Percentiles rank a stretch among this genome's conserved stretches.
Conservation (phyloP, 1,140 invertebrate genomes). For the Ceratina calcarata region DNA sequence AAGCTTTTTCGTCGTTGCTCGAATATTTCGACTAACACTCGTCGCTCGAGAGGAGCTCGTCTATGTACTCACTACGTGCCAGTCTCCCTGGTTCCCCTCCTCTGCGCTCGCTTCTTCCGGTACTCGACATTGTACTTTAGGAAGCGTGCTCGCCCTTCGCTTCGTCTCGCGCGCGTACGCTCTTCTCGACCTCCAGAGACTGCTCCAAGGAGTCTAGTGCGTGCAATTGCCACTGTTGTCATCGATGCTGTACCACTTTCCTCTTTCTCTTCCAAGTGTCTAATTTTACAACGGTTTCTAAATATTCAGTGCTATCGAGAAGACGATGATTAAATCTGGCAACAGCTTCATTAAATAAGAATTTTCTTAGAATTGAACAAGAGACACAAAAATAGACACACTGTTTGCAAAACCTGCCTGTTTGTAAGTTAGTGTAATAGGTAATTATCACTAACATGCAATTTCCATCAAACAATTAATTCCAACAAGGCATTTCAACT, state of each 20-base stretch:
- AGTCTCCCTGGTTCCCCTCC: background rate
- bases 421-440: no score
- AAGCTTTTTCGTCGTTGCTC: slow-evolving; percentile 27
- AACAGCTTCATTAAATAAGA: no score
- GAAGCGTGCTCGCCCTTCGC: slow-evolving; percentile 17
- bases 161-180: background rate
- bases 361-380: no score
- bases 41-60: slow-evolving; percentile 17
- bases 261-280: no score
- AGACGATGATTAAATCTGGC: no score
- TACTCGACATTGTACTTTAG: slow-evolving; percentile 35
- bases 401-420: no score
- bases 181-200: slow-evolving; percentile 1
- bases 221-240: slow-evolving; percentile 9
- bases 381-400: no score
- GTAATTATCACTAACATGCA: no score
- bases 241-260: background rate
- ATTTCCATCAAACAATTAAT: no score
- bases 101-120: slow-evolving; percentile 31
- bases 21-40: slow-evolving; percentile 45
- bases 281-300: no score
- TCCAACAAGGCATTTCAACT: no score
- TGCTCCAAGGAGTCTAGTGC: background rate
- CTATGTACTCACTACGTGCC: background rate
- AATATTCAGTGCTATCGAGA: no score